Evolutionary conservation across 2,888 invertebrate species (phyloP).

Genomic region (Pachymerium ferrugineum): DNA sequence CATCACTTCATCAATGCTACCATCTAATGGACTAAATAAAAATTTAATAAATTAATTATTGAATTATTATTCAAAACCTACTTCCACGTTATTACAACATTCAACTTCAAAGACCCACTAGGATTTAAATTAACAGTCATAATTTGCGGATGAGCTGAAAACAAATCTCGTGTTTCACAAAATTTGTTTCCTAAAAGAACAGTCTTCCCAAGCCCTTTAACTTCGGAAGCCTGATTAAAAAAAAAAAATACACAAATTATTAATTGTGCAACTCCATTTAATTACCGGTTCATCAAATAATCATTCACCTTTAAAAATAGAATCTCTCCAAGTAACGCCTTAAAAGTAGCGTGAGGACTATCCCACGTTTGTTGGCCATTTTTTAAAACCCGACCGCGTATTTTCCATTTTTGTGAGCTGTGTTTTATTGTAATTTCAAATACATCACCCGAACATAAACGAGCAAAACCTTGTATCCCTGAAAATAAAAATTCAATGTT

Average conservation of each 20-base stretch:
- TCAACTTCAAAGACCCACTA: conserved; percentile 55
- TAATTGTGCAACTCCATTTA: background rate
- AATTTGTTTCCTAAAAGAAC: conserved; percentile 52
- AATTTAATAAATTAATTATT: background rate
- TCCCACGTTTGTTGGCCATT: conserved; percentile 54
- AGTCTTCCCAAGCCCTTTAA: conserved; percentile 47
- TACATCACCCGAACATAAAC: conserved; percentile 55
- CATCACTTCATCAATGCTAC: conserved; percentile 44
- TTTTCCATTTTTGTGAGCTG: conserved; percentile 56
- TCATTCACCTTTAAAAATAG: conserved; percentile 52
- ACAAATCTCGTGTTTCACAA: conserved; percentile 55
- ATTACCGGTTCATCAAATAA: background rate
- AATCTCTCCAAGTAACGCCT: conserved; percentile 51
- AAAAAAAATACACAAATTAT: background rate
- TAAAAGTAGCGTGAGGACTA: conserved; percentile 46
- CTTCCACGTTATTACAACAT: conserved; percentile 56
- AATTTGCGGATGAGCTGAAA: conserved; percentile 55
- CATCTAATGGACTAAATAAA: conserved; percentile 46
- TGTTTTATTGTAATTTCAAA: conserved; percentile 55
- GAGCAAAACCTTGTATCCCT: conserved; percentile 57
- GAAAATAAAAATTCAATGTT: conserved; percentile 25
- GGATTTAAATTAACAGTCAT: conserved; percentile 57
- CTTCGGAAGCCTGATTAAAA: conserved; percentile 46
- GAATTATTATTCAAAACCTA: conserved; percentile 45
- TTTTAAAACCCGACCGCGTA: conserved; percentile 52